Evolutionary conservation across 2,888 invertebrate species (phyloP), one percentile per base, ranked within the genome.

Genomic region (Drosophila fulvimacula): DNA sequence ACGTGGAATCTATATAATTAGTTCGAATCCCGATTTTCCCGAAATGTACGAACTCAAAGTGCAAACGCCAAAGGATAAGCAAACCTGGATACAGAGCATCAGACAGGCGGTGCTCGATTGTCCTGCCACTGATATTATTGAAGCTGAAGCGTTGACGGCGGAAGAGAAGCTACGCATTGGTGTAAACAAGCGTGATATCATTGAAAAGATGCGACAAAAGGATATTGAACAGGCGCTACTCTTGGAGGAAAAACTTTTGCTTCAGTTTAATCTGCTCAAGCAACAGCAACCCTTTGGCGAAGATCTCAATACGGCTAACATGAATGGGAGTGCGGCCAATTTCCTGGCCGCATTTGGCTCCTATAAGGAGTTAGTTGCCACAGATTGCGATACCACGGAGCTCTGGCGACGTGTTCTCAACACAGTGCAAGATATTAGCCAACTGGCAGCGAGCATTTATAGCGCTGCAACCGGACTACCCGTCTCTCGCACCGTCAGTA

Each of bases 11-110:
- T 98, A 98, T 93, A 94, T 99, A 61, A 98, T 99, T 84, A 97
- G 97, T 77, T 97, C 97, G 80, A 97, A 97, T 90, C 97, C 97
- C 6, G 94, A 95, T 5, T 97, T 96, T 90, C 98, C 98, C 0
- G 98, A 98, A 93, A 98, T 99, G 98, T 98, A 98, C 91, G 98
- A 98, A 91, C 93, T 99, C 58, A 95, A 98, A 90, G 95, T 96
- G 30, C 96, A 97, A 88, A 95, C 96, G 75, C 97, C 97, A 34
- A 97, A 97, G 92, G 98, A 98, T 88, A 96, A 97, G 90, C 96
- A 96, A 88, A 93, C 95, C 13, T 98, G 98, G 98, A 97, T 98
- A 91, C 95, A 96, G 88, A 95, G 96, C 41, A 96, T 98, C 83
- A 94, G 97, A 94, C 91, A 91, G 66, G 97, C 98, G 19, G 97